Evolutionary conservation across 2,113 vertebrate genomes (phyloP).

Genomic region (Nymphicus hollandicus): DNA sequence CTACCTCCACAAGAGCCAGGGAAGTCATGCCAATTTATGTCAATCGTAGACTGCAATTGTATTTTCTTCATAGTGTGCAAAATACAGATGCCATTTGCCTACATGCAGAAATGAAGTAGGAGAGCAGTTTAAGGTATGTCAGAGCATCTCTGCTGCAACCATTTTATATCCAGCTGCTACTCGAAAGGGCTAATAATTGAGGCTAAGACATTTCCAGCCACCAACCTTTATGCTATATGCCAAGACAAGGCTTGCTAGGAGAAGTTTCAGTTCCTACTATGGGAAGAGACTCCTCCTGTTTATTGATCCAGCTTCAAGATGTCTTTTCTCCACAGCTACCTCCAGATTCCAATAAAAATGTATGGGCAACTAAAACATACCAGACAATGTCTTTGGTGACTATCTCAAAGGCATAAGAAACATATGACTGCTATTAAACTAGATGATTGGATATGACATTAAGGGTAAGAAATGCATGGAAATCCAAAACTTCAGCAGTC

Average conservation of each 20-base stretch:
- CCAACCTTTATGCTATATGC: too few relatives aligned
- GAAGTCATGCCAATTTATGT: neutral
- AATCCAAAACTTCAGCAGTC: neutral
- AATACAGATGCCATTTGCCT: neutral
- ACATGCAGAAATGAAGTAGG: neutral
- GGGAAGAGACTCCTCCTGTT: neutral
- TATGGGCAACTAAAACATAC: neutral
- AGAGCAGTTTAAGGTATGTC: neutral
- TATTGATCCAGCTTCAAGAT: neutral
- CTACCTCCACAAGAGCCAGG: neutral
- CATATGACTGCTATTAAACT: neutral
- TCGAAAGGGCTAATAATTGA: neutral
- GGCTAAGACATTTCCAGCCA: neutral
- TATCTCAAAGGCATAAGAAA: neutral
- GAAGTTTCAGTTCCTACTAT: neutral
- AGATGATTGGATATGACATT: neutral
- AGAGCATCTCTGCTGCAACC: neutral
- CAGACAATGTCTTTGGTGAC: neutral
- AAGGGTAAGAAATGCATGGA: neutral
- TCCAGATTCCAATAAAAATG: neutral
- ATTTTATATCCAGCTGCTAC: neutral
- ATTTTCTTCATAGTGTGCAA: neutral
- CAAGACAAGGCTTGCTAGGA: neutral
- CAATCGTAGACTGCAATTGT: accelerated
- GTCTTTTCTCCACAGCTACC: neutral